A percentile compares a stretch with the other conserved stretches of the same genome.
Evolutionary conservation across 2,797 vertebrate species (phyloP).

Genomic region (Tauraco hartlaubi): DNA sequence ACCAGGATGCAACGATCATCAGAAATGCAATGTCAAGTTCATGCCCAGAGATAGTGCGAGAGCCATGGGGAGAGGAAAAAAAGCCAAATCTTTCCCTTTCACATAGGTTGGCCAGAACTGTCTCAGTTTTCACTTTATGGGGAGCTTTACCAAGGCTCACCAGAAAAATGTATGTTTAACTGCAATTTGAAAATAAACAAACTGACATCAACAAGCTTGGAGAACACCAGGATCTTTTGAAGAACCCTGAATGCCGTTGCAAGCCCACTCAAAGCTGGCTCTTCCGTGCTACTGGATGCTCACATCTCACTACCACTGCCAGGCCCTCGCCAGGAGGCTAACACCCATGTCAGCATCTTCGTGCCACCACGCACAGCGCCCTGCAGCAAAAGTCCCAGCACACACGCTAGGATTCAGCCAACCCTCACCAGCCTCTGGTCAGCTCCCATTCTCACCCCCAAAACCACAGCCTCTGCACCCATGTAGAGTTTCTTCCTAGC

Average conservation of each 20-base stretch:
- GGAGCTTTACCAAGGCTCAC: neutral
- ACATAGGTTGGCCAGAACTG: neutral
- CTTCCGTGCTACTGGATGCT: neutral
- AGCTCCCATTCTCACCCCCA: neutral
- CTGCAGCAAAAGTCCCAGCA: neutral
- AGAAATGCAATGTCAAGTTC: neutral
- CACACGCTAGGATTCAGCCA: accelerated
- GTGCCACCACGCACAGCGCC: neutral
- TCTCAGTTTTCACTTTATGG: neutral
- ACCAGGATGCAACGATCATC: constrained; percentile 51
- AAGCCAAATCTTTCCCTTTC: neutral
- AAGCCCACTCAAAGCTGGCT: neutral
- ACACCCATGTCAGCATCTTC: neutral
- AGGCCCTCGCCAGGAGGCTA: accelerated
- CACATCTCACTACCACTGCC: neutral
- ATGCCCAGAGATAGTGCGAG: constrained; percentile 5
- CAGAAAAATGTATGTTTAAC: neutral
- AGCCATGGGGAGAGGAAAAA: neutral
- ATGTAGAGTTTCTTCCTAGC: neutral
- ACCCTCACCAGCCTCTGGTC: neutral
- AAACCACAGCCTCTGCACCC: neutral
- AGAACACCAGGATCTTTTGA: neutral
- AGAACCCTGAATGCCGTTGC: neutral
- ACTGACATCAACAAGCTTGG: neutral
- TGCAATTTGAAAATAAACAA: neutral